These are phyloP conservation scores for Oceanites oceanicus DNA, from an alignment of 2,113 vertebrate genomes.

Conservation along the genomic window DNA sequence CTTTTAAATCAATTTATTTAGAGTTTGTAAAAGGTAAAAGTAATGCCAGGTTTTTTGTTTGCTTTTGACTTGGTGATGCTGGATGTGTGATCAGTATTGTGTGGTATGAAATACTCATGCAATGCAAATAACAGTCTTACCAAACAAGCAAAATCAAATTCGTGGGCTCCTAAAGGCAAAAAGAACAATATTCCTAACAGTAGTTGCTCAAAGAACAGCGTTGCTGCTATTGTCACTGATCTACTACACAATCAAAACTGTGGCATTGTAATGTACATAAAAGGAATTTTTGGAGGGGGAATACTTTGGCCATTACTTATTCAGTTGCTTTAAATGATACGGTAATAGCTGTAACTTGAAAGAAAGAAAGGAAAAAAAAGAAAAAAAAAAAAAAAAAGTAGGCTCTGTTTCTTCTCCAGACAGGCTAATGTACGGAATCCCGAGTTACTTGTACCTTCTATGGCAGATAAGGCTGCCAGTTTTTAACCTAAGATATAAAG, in stretches of 20 bases:
- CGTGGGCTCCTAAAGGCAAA: background rate
- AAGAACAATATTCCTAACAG: background rate
- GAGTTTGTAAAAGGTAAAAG: background rate
- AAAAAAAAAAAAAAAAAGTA: accelerated
- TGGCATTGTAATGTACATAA: background rate
- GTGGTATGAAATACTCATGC: background rate
- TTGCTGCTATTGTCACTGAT: background rate
- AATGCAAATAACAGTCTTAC: background rate
- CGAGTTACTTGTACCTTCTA: background rate
- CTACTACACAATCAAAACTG: background rate
- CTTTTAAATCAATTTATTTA: background rate
- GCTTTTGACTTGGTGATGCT: background rate
- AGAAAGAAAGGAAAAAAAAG: background rate
- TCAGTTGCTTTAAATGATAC: background rate
- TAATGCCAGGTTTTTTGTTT: background rate
- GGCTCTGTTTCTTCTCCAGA: background rate
- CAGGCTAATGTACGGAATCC: background rate
- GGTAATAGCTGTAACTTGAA: background rate
- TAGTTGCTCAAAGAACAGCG: background rate
- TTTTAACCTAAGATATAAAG: background rate
- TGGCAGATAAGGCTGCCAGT: background rate
- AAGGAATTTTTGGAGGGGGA: background rate
- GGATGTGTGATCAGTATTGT: background rate
- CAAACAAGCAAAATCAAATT: background rate
- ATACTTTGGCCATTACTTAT: background rate